Evolutionary conservation across 2,888 invertebrate species (phyloP).

Genomic region (Chesias legatella): DNA sequence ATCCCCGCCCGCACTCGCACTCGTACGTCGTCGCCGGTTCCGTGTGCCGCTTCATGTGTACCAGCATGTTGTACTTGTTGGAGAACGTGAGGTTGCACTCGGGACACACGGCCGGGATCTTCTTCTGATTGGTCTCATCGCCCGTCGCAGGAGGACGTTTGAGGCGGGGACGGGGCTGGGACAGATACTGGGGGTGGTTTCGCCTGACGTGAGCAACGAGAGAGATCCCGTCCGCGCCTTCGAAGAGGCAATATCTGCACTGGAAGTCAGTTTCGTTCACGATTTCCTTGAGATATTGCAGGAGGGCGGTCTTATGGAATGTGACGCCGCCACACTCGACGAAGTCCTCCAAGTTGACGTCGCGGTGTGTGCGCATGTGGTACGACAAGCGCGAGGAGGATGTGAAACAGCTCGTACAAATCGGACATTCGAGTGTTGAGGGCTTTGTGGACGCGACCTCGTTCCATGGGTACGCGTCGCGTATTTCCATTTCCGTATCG

Average conservation of each 20-base stretch:
- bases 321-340: no score
- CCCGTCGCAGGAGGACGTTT: neutral
- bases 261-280: no score
- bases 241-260: no score
- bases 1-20: conserved; percentile 60
- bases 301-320: no score
- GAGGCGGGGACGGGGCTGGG: no score
- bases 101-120: conserved; percentile 64
- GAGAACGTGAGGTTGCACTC: conserved; percentile 71
- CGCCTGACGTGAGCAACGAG: neutral
- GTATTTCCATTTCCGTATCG: conserved; percentile 39
- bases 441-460: no score
- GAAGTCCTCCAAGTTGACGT: no score
- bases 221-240: no score
- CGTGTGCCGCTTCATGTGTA: conserved; percentile 66
- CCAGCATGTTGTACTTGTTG: conserved; percentile 69
- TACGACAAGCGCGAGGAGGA: conserved; percentile 47
- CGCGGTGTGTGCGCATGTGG: neutral
- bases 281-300: no score
- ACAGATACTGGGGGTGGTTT: no score
- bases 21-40: conserved; percentile 49
- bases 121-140: conserved; percentile 44
- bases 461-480: no score
- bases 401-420: conserved; percentile 52
- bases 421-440: conserved; percentile 41